phyloP scores from a whole-genome alignment of 2,797 vertebrate species.

The Gambusia yucatana region DNA sequence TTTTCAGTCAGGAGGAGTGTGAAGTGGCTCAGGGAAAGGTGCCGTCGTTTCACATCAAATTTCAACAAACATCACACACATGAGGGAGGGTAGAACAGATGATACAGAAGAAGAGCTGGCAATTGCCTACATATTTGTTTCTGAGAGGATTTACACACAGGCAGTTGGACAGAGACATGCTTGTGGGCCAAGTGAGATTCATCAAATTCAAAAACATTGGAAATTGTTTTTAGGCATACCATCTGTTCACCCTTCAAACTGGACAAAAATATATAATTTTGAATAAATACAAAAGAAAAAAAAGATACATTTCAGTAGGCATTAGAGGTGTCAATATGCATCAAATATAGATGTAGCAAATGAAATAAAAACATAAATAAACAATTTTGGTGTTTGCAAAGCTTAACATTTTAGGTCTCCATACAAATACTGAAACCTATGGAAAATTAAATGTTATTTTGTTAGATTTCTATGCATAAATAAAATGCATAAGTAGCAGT shows the following conservation, averaged over 20 bases:
- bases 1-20: conserved; percentile 77
- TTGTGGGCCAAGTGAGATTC: conserved; percentile 63
- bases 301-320: conserved; percentile 36
- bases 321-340: conserved; percentile 53
- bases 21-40: conserved; percentile 77
- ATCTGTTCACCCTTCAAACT: conserved; percentile 42
- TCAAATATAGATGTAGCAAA: conserved; percentile 41
- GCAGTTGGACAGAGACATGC: conserved; percentile 68
- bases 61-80: conserved; percentile 70
- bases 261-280: conserved; percentile 10
- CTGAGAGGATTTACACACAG: conserved; percentile 60
- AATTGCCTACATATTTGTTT: conserved; percentile 56
- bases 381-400: conserved; percentile 43
- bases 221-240: conserved; percentile 35
- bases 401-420: conserved; percentile 48
- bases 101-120: conserved; percentile 54
- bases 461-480: conserved; percentile 76
- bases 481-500: conserved; percentile 77
- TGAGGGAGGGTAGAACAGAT: conserved; percentile 31
- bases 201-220: conserved; percentile 31
- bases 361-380: conserved; percentile 44
- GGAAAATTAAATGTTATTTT: conserved; percentile 76
- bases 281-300: background rate
- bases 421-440: conserved; percentile 69
- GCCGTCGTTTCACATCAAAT: conserved; percentile 76